These are phyloP conservation scores for Cheilosia pagana DNA, from an alignment of 2,888 invertebrate species.

Conservation along the genomic window DNA sequence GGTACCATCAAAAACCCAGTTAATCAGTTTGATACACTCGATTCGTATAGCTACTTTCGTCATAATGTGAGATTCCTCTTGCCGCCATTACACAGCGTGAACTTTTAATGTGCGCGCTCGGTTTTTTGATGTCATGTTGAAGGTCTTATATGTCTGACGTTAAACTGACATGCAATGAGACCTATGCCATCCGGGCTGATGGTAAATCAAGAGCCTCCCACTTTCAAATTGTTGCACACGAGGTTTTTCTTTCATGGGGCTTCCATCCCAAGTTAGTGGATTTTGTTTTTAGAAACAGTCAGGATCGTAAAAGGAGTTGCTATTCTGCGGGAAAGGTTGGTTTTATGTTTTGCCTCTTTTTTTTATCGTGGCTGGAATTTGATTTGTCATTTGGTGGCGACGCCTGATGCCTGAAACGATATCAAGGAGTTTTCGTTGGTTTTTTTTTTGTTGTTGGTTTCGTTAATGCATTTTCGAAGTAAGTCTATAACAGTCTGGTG, in stretches of 20 bases:
- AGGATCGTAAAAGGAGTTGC: neutral
- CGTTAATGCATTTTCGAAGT: no score
- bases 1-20: constrained; percentile 30
- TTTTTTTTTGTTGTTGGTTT: no score
- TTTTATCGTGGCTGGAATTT: no score
- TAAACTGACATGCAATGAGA: constrained; percentile 54
- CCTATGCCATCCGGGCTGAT: neutral
- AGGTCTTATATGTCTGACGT: constrained; percentile 33
- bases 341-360: no score
- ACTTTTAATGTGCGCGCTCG: constrained; percentile 22
- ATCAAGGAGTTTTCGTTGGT: no score
- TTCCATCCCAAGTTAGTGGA: neutral
- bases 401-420: no score
- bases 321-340: neutral
- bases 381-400: no score
- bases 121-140: constrained; percentile 52
- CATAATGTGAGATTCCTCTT: constrained; percentile 14
- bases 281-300: constrained; percentile 1
- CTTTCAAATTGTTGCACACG: constrained; percentile 21
- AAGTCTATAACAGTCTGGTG: no score
- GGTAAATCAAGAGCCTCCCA: no score
- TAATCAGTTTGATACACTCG: constrained; percentile 46
- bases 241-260: neutral
- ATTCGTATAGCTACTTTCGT: constrained; percentile 14
- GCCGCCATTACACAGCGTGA: constrained; percentile 7